Base-by-base conservation (phyloP, 2,888 invertebrate genomes). In the Lasioglossum marginatum region DNA sequence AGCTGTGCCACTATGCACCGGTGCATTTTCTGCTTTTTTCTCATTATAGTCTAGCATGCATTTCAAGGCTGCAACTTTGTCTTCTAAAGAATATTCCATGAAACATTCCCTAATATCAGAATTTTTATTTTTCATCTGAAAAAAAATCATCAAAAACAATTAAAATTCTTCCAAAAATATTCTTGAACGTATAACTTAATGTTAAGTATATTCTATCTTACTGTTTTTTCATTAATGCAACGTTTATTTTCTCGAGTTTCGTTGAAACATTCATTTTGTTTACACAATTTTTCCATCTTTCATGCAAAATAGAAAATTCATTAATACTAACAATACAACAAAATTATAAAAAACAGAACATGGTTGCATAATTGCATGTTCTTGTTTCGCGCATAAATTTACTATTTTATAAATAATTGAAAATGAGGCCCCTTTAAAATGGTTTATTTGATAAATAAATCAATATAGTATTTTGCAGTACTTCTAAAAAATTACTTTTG, bases 61-160 rank as follows among this genome's bases (percentile, higher is more conserved):
- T 68, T 77, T 82, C 19, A 87, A 77, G 66, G 79, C 82, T 48
- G 77, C 75, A 23, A 87, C 37, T 80, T 86, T 82, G 19, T 87
- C 86, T 60, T 80, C 77, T 37, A 76, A 60, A 14, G 87, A 48
- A 66, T 87, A 87, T 31, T 82, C 79, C 37, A 4, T 66, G 23
- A 87, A 48, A 63, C 82, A 87, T 48, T 86, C 77, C 27, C 66
- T 72, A 52, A 86, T 66, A 16, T 27, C 19, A 19, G 52, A 2
- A 5, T 16, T 27, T 34, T 73, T 52, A 74, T 77, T 10, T 40
- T 52, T 52, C 63, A 4, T 71, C 86, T 85, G 57, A n/a, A 75
- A 66, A 14, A n/a, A 74, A 27, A 23, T 14, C 23, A 37, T 74
- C 2, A 37, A 75, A 83, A 5, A 5, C 8, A 57, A 72, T 66